Percentiles rank a stretch among this genome's conserved stretches.
These are phyloP conservation scores for Tipula helvola DNA, from an alignment of 2,888 invertebrate genomes.

Conservation along the genomic window DNA sequence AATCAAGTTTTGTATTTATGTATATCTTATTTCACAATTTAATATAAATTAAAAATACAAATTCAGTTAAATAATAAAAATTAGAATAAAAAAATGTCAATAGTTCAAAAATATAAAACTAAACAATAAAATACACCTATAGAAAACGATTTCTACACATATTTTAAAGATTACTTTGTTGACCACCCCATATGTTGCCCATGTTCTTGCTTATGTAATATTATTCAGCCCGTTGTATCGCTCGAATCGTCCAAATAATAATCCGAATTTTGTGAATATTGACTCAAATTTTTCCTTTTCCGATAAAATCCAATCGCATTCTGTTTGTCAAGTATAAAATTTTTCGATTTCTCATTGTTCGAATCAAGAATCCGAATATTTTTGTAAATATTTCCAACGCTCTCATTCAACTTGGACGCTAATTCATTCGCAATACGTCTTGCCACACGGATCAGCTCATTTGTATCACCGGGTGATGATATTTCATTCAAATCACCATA, in stretches of 20 bases:
- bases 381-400: slow-evolving; percentile 26
- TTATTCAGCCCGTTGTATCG: background rate
- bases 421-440: slow-evolving; percentile 30
- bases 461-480: slow-evolving; percentile 18
- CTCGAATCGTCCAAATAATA: background rate
- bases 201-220: background rate
- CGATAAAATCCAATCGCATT: slow-evolving; percentile 34
- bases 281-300: slow-evolving; percentile 20
- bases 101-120: background rate
- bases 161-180: background rate
- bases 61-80: background rate
- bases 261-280: background rate
- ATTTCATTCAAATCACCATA: slow-evolving; percentile 32
- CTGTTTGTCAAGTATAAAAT: slow-evolving; percentile 28
- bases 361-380: slow-evolving; percentile 32
- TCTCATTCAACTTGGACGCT: slow-evolving; percentile 22
- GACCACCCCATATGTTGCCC: background rate
- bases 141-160: background rate
- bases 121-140: background rate
- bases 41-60: background rate
- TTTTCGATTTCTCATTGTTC: slow-evolving; percentile 32
- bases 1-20: background rate
- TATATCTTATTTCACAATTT: background rate
- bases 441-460: slow-evolving; percentile 26
- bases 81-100: background rate